Conservation (phyloP, 2,113 vertebrate genomes). For the Rhinopomastus cyanomelas region DNA sequence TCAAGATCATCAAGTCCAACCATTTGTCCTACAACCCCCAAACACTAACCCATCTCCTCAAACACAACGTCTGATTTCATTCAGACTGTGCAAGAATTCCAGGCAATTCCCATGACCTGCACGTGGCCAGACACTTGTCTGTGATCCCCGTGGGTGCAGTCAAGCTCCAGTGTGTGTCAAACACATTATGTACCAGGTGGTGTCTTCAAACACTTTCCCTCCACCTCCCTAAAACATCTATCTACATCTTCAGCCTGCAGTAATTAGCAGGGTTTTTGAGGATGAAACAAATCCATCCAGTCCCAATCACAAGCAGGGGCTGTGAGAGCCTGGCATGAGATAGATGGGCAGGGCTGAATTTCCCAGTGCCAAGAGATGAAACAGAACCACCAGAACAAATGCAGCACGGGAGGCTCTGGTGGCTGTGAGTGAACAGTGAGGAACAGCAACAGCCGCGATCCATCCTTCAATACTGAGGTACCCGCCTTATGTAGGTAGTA, state of each 20-base stretch:
- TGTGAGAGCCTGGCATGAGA: not conserved
- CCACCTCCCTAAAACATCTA: not conserved
- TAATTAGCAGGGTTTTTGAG: not conserved
- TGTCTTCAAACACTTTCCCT: not conserved
- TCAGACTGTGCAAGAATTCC: too few relatives aligned
- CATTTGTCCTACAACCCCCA: too few relatives aligned
- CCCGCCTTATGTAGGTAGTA: fast-evolving
- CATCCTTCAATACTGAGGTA: fast-evolving
- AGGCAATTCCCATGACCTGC: not conserved
- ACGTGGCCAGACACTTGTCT: not conserved
- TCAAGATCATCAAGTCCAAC: too few relatives aligned
- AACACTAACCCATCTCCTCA: too few relatives aligned
- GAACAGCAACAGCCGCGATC: fast-evolving
- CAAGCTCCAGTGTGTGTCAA: not conserved
- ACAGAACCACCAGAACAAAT: not conserved
- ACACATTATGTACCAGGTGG: not conserved
- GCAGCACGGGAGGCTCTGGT: fast-evolving
- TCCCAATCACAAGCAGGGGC: not conserved
- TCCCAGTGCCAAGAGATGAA: not conserved
- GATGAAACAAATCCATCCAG: not conserved
- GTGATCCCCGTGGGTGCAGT: not conserved
- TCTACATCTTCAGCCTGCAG: not conserved
- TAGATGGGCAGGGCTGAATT: not conserved
- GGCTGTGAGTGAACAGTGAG: not conserved
- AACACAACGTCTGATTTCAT: too few relatives aligned